A percentile compares a stretch with the other conserved stretches of the same genome.
These are phyloP conservation scores for Nasalis larvatus DNA, from an alignment of 2,113 vertebrate species.

Conservation along the genomic window DNA sequence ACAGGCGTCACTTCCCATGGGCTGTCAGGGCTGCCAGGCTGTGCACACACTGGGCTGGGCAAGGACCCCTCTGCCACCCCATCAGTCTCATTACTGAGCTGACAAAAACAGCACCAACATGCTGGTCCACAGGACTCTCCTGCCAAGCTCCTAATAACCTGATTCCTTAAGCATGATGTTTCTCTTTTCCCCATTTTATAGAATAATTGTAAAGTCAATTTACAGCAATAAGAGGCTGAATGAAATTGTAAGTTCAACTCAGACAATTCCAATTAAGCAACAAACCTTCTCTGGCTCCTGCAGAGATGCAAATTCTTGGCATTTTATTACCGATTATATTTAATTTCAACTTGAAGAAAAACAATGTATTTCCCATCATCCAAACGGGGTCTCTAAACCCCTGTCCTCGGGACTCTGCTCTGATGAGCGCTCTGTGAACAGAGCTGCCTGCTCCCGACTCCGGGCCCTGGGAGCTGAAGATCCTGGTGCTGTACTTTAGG, in stretches of 20 bases:
- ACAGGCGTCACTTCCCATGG: rapidly evolving
- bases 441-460: neutral
- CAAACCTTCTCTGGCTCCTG: constrained; percentile 32
- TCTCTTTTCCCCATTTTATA: neutral
- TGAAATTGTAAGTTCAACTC: constrained; percentile 57
- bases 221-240: neutral
- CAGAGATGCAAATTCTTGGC: constrained; percentile 8
- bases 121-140: neutral
- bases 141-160: neutral
- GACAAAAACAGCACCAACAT: neutral
- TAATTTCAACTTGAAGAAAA: constrained; percentile 58
- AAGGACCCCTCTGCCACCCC: neutral
- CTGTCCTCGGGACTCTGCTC: neutral
- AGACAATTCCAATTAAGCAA: constrained; percentile 62
- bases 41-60: neutral
- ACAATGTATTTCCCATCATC: constrained; percentile 39
- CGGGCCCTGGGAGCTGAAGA: neutral
- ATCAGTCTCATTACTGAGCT: neutral
- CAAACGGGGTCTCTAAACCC: neutral
- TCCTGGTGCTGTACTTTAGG: neutral
- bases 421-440: rapidly evolving
- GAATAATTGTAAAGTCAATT: constrained; percentile 50
- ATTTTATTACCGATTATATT: constrained; percentile 68
- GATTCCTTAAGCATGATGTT: neutral
- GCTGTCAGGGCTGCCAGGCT: neutral